These are phyloP conservation scores for Pycnomerus fuliginosus DNA, from an alignment of 2,888 invertebrate genomes.

Conservation along the genomic window DNA sequence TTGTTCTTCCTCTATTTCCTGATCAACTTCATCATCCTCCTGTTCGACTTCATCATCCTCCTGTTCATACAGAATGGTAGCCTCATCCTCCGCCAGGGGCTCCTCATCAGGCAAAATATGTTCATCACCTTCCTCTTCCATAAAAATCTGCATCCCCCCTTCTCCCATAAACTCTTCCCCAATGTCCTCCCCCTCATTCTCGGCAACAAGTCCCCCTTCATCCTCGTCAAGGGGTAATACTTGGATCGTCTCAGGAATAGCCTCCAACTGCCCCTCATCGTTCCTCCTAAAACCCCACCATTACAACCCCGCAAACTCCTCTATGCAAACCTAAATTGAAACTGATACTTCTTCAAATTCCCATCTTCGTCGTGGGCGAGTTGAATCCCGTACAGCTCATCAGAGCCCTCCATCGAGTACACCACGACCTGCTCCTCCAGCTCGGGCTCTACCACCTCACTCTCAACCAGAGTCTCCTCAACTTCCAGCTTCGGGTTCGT, in stretches of 20 bases:
- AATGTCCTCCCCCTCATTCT: slow-evolving; percentile 5
- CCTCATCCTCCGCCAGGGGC: background rate
- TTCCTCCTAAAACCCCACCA: slow-evolving; percentile 38
- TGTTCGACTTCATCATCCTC: background rate
- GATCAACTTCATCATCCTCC: background rate
- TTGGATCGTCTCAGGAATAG: slow-evolving; percentile 48
- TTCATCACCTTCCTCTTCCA: background rate
- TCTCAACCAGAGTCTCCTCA: slow-evolving; percentile 9
- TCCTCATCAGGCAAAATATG: background rate
- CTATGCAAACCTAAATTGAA: slow-evolving; percentile 47
- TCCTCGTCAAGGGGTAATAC: slow-evolving; percentile 39
- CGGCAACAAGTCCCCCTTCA: slow-evolving; percentile 9
- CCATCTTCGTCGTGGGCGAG: slow-evolving; percentile 48
- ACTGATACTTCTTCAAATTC: slow-evolving; percentile 49
- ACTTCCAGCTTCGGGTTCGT: slow-evolving; percentile 26
- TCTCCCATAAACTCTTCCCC: background rate
- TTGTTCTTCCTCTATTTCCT: no score
- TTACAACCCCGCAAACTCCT: background rate
- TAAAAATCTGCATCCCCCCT: no score
- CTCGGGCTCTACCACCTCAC: slow-evolving; percentile 23
- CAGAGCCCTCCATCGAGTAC: slow-evolving; percentile 46
- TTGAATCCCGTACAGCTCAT: slow-evolving; percentile 49
- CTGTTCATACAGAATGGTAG: background rate
- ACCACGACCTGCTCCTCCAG: slow-evolving; percentile 40
- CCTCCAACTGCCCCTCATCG: slow-evolving; percentile 48